phyloP scores from a whole-genome alignment of 1,140 invertebrate species.

The Brachionus rotundiformis region DNA sequence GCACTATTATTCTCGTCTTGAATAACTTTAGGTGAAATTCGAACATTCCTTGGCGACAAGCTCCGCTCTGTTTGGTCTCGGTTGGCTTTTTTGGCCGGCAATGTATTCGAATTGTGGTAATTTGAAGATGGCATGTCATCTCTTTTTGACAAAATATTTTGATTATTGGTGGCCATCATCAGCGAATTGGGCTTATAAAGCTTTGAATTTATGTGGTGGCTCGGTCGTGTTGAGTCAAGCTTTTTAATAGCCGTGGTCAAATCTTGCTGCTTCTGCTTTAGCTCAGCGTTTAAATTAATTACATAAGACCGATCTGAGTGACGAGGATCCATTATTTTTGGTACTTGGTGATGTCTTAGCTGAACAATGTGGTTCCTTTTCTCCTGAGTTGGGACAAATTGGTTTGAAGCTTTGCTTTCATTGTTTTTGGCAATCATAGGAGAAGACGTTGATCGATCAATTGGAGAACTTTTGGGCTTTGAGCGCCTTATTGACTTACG shows the following conservation, averaged over 20 bases:
- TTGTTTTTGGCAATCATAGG: constrained; percentile 34
- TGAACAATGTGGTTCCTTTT: neutral
- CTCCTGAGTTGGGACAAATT: neutral
- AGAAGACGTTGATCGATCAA: constrained; percentile 42
- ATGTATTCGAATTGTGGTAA: neutral
- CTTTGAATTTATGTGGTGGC: neutral
- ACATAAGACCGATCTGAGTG: neutral
- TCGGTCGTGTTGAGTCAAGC: neutral
- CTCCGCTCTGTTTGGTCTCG: neutral
- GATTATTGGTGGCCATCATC: constrained; percentile 29
- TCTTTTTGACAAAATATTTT: constrained; percentile 8
- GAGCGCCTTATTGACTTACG: neutral
- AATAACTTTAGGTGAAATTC: neutral
- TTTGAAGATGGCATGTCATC: neutral
- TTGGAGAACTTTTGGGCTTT: neutral
- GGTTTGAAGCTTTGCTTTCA: neutral
- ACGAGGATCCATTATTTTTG: constrained; percentile 10
- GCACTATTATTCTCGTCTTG: neutral
- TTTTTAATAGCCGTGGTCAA: constrained; percentile 43
- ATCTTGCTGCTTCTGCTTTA: constrained; percentile 47
- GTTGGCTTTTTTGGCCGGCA: neutral
- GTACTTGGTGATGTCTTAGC: neutral
- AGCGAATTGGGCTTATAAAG: constrained; percentile 46
- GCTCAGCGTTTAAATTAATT: neutral
- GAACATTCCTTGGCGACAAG: constrained; percentile 14